A percentile compares a stretch with the other conserved stretches of the same genome.
Evolutionary conservation across 2,888 invertebrate genomes (phyloP).

Genomic region (Sycophila texana): DNA sequence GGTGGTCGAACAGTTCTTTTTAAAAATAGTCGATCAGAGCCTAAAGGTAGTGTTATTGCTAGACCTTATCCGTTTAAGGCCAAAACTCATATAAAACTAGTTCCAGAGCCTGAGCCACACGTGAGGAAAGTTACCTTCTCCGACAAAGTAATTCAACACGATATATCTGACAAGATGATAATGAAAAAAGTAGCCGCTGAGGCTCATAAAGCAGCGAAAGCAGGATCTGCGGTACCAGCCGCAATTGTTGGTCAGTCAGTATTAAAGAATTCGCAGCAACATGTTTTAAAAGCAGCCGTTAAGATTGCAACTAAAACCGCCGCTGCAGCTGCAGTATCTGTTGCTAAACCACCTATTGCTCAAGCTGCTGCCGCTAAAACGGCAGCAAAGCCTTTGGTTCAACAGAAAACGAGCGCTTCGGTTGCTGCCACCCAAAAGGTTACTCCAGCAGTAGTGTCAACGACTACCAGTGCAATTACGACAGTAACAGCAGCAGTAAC

Average conservation of each 20-base stretch:
- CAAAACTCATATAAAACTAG: slow-evolving; percentile 68
- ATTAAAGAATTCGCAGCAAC: slow-evolving; percentile 19
- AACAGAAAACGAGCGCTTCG: neutral
- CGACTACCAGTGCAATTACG: neutral
- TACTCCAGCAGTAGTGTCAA: neutral
- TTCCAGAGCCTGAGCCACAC: slow-evolving; percentile 60
- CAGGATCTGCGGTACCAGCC: slow-evolving; percentile 12
- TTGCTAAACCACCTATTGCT: slow-evolving; percentile 1
- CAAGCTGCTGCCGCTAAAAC: neutral
- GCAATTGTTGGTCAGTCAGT: slow-evolving; percentile 37
- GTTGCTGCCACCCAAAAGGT: neutral
- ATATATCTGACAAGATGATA: slow-evolving; percentile 42
- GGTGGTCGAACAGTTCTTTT: slow-evolving; percentile 50
- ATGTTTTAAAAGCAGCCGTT: neutral
- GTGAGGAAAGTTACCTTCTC: slow-evolving; percentile 52
- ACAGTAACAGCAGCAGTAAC: neutral
- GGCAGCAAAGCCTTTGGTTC: neutral
- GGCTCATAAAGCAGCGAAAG: slow-evolving; percentile 20
- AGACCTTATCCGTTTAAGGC: slow-evolving; percentile 58
- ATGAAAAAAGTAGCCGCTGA: slow-evolving; percentile 36
- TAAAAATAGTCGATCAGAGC: slow-evolving; percentile 42
- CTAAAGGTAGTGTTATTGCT: slow-evolving; percentile 4
- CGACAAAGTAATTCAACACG: slow-evolving; percentile 54
- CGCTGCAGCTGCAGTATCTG: slow-evolving; percentile 34
- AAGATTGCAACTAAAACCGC: slow-evolving; percentile 30